These are phyloP conservation scores for Drosophila arawakana DNA, from an alignment of 1,140 invertebrate species.

Conservation along the genomic window DNA sequence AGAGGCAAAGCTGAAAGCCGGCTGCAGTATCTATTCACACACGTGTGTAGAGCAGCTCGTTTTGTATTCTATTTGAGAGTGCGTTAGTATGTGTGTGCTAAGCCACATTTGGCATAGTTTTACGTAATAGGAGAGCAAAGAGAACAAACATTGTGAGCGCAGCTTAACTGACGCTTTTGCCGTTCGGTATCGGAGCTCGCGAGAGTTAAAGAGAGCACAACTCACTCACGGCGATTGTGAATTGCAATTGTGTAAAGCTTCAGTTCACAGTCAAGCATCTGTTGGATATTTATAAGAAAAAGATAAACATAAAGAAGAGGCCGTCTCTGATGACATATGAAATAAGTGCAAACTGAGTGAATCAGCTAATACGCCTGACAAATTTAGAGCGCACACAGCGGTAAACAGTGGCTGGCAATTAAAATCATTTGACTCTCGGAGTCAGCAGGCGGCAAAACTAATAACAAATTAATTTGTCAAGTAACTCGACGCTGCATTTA, in stretches of 20 bases:
- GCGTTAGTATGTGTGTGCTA: conserved; percentile 45
- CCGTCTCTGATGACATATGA: not conserved
- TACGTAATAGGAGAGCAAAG: conserved; percentile 65
- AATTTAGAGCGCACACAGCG: conserved; percentile 1
- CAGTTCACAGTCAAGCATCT: conserved; percentile 60
- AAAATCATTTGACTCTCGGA: conserved; percentile 65
- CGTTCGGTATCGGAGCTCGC: conserved; percentile 25
- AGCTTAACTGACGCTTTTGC: conserved; percentile 49
- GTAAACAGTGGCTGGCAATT: conserved; percentile 51
- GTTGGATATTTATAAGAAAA: conserved; percentile 51
- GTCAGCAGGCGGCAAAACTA: conserved; percentile 52
- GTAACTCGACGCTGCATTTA: conserved; percentile 67
- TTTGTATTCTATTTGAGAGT: conserved; percentile 54
- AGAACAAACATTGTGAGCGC: conserved; percentile 38
- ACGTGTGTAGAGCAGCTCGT: conserved; percentile 48
- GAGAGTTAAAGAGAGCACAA: not conserved
- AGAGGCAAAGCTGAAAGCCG: conserved; percentile 23
- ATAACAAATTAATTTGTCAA: conserved; percentile 73
- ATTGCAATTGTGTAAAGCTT: conserved; percentile 22
- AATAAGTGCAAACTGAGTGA: conserved; percentile 3
- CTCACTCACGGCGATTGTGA: conserved; percentile 4
- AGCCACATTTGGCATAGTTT: conserved; percentile 78
- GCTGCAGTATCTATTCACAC: conserved; percentile 30
- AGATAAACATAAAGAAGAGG: not conserved
- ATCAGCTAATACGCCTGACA: conserved; percentile 16